Evolutionary conservation across 2,797 vertebrate genomes (phyloP).

Genomic region (Cirrhinus molitorella): DNA sequence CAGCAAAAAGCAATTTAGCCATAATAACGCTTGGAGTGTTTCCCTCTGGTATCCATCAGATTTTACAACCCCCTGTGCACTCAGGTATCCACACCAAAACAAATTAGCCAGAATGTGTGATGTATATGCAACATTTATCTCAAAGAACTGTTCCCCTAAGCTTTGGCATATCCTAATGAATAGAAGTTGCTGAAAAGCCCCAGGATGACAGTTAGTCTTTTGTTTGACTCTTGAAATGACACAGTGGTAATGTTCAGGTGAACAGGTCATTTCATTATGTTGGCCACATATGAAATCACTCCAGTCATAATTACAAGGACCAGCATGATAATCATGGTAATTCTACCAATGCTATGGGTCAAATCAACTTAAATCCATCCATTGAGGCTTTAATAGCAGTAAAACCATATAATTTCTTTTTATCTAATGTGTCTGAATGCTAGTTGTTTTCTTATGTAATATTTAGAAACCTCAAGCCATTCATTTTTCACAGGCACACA

Average conservation of each 20-base stretch:
- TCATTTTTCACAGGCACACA: not conserved
- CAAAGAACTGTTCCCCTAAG: not conserved
- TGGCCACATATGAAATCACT: not conserved
- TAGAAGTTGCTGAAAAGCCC: not conserved
- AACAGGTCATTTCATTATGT: conserved; percentile 19
- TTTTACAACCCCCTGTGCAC: not conserved
- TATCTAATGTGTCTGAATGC: not conserved
- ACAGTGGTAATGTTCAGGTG: not conserved
- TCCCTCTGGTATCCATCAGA: not conserved
- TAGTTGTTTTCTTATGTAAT: not conserved
- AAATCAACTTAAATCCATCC: not conserved
- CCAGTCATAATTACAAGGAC: conserved; percentile 17
- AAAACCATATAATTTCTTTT: not conserved
- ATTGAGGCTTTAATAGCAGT: not conserved
- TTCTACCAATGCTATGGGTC: not conserved
- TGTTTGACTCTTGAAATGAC: conserved; percentile 34
- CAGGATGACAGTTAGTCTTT: conserved; percentile 32
- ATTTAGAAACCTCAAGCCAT: not conserved
- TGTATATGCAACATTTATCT: not conserved
- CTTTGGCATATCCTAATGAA: not conserved
- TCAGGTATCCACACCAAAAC: not conserved
- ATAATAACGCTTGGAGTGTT: not conserved
- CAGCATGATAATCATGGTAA: conserved; percentile 8
- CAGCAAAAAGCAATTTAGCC: not conserved
- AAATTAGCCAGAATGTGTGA: not conserved